A percentile compares a stretch with the other conserved stretches of the same genome.
phyloP scores from a whole-genome alignment of 2,888 invertebrate genomes.

The Dilophus febrilis region DNA sequence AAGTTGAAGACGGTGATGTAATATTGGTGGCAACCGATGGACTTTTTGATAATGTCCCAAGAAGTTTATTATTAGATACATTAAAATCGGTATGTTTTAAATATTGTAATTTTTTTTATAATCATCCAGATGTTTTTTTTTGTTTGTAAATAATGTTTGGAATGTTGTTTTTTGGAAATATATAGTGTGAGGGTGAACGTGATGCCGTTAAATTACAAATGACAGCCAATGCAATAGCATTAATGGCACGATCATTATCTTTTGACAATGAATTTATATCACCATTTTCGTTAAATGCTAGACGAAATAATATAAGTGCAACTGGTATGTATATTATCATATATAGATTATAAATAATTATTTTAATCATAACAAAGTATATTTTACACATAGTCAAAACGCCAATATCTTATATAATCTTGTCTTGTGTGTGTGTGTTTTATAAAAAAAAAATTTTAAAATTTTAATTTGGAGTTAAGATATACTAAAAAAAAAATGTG shows the following conservation, averaged over 20 bases:
- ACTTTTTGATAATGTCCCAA: conserved; percentile 95
- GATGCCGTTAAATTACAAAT: conserved; percentile 67
- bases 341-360: too few species aligned
- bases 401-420: too few species aligned
- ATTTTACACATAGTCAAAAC: too few species aligned
- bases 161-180: conserved; percentile 6
- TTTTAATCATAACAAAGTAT: too few species aligned
- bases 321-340: conserved; percentile 55
- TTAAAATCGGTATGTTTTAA: conserved; percentile 44
- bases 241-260: conserved; percentile 86
- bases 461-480: too few species aligned
- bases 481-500: too few species aligned
- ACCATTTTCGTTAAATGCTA: conserved; percentile 86
- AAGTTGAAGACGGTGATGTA: conserved; percentile 79
- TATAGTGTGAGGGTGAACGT: conserved; percentile 43
- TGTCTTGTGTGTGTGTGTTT: too few species aligned
- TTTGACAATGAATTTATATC: conserved; percentile 91
- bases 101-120: background rate
- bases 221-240: conserved; percentile 85
- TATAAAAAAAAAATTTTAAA: too few species aligned
- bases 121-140: conserved; percentile 1
- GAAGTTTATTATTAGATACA: conserved; percentile 73
- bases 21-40: conserved; percentile 95
- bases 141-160: background rate
- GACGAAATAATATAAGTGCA: conserved; percentile 82